A percentile compares a stretch with the other conserved stretches of the same genome.
These are phyloP conservation scores for Siniperca obscura DNA, from an alignment of 2,797 vertebrate genomes.

Conservation along the genomic window DNA sequence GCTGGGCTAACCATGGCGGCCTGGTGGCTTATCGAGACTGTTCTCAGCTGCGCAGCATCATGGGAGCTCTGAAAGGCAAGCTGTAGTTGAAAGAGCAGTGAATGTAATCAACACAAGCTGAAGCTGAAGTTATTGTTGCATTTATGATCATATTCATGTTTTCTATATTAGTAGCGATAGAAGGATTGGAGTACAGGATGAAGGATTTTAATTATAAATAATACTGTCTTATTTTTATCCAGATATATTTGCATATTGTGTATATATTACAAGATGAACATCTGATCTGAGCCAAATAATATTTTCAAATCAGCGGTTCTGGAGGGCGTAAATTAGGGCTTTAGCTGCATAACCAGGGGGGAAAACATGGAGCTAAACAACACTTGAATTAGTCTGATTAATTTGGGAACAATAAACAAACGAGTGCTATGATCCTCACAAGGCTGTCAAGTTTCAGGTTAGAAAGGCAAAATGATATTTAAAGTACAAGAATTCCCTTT, in stretches of 20 bases:
- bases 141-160: constrained; percentile 43
- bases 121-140: constrained; percentile 31
- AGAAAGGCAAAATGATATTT: background rate
- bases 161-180: constrained; percentile 32
- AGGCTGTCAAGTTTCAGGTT: background rate
- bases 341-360: background rate
- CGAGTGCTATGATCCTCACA: background rate
- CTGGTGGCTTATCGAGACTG: constrained; percentile 88
- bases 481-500: background rate
- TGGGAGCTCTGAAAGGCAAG: constrained; percentile 76
- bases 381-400: background rate
- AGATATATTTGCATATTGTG: constrained; percentile 48
- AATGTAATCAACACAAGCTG: background rate
- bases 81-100: constrained; percentile 54
- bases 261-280: constrained; percentile 27
- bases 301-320: constrained; percentile 15
- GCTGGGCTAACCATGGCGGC: constrained; percentile 90
- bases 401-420: background rate
- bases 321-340: no score
- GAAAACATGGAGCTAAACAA: background rate
- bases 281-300: constrained; percentile 40
- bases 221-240: constrained; percentile 49
- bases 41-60: constrained; percentile 67
- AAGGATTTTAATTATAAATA: constrained; percentile 56
- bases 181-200: background rate